Percentiles rank a stretch among this genome's conserved stretches.
Conservation (phyloP, 2,113 vertebrate genomes). For the Mirza zaza region DNA sequence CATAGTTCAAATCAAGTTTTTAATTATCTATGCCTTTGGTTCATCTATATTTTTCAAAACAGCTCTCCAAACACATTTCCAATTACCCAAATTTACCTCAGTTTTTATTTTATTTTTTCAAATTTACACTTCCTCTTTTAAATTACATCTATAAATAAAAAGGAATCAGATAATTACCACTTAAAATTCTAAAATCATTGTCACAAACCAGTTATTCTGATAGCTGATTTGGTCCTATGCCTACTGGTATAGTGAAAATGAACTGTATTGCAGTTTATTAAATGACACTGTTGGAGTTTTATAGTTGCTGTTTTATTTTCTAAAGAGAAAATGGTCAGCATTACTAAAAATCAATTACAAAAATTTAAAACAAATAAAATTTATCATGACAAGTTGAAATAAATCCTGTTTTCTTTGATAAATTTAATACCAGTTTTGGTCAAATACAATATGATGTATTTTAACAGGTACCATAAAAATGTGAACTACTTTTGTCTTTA, state of each 20-base stretch:
- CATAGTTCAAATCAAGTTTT: not conserved
- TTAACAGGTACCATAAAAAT: constrained; percentile 45
- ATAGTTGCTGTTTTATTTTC: constrained; percentile 20
- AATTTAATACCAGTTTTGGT: constrained; percentile 56
- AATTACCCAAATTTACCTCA: not conserved
- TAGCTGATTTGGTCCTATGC: not conserved
- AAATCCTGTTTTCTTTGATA: constrained; percentile 65
- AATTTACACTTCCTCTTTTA: not conserved
- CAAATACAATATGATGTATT: constrained; percentile 59
- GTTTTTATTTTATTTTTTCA: constrained; percentile 24
- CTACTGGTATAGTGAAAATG: constrained; percentile 33
- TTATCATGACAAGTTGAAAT: not conserved
- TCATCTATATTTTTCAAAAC: not conserved
- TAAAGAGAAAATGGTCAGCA: constrained; percentile 55
- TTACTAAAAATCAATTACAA: constrained; percentile 2
- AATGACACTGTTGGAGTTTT: constrained; percentile 1
- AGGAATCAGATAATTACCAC: not conserved
- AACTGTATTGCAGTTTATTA: constrained; percentile 31
- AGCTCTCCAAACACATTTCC: not conserved
- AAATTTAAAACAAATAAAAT: constrained; percentile 58
- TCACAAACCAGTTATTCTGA: not conserved
- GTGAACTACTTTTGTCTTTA: constrained; percentile 34
- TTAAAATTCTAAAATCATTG: not conserved
- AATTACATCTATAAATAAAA: not conserved
- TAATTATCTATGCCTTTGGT: not conserved